phyloP scores from a whole-genome alignment of 1,140 invertebrate genomes.

The Conus betulinus region DNA sequence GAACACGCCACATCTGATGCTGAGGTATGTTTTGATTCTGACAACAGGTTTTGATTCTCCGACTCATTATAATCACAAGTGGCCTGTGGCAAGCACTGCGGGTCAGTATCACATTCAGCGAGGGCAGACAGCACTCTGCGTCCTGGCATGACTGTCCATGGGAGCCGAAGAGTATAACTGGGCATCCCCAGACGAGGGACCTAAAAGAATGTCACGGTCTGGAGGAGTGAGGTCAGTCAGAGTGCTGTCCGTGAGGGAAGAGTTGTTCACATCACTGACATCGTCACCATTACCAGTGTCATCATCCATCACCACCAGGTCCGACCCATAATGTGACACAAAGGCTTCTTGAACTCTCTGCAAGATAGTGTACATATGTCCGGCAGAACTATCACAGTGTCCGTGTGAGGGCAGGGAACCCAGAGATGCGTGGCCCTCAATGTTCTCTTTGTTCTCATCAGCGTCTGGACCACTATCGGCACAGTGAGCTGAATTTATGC shows the following conservation, averaged over 20 bases:
- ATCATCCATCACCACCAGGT: too few species aligned
- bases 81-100: not conserved
- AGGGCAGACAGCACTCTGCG: not conserved
- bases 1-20: not conserved
- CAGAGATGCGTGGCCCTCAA: not conserved
- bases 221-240: slow-evolving; percentile 12
- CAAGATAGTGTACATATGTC: not conserved
- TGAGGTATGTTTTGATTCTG: not conserved
- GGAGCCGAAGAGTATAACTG: not conserved
- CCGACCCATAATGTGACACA: not conserved
- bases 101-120: not conserved
- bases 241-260: not conserved
- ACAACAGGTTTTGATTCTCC: not conserved
- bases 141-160: not conserved
- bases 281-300: not conserved
- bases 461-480: not conserved
- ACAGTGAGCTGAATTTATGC: not conserved
- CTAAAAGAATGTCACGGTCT: not conserved
- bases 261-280: not conserved
- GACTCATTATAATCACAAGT: not conserved
- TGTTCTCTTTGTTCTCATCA: slow-evolving; percentile 4
- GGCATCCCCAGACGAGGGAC: not conserved
- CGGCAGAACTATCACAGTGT: not conserved
- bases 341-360: not conserved
- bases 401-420: not conserved